Percentiles rank a stretch among this genome's conserved stretches.
Evolutionary conservation across 2,113 vertebrate species (phyloP).

Genomic region (Rattus norvegicus): GRCr8 NC_086033.1:100685501-100686000

Average conservation of each 20-base stretch:
- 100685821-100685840: background rate
- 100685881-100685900: background rate
- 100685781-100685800: background rate
- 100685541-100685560: background rate
- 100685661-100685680: background rate
- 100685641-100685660: background rate
- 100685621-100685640: background rate
- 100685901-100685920: background rate
- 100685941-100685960: background rate
- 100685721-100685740: background rate
- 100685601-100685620: background rate
- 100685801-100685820: background rate
- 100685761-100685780: background rate
- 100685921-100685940: background rate
- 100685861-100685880: background rate
- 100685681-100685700: background rate
- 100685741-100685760: background rate
- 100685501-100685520: background rate
- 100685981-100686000: background rate
- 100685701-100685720: background rate
- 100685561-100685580: background rate
- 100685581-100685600: background rate
- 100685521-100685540: too few relatives aligned
- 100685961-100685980: background rate
- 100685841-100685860: background rate